Base-by-base conservation (phyloP, 2,113 vertebrate species). In the Lampris megalopsis region DNA sequence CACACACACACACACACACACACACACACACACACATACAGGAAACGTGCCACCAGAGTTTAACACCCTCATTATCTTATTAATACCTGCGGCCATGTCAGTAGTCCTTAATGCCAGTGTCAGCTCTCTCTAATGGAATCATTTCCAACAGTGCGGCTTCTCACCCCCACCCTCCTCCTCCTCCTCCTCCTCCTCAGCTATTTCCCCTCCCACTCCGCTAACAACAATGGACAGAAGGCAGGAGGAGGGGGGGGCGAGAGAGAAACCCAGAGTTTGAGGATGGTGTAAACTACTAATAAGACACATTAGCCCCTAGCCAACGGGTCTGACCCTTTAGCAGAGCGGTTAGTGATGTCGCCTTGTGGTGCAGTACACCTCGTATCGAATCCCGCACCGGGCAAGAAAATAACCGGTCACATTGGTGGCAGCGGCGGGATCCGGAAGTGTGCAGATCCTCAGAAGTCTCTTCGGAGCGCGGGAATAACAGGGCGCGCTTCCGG, bases 41-140 rank as follows among this genome's bases (percentile, higher is more conserved):
- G n/a, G 60, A 71, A 79, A 79, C 78, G 47, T 67, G 74, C 76
- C 56, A 67, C 72, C 83, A 80, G 73, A 69, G 77, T 82, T 83
- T 85, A 85, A 88, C 86, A 85, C 80, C 76, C 80, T 89, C 71
- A 72, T 88, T 82, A 81, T 89, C 72, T 84, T 81, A 88, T 93
- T 92, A 91, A 86, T 85, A 91, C 87, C 85, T 85, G 89, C 78
- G 86, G 85, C 79, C 73, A 53, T 89, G 89, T 89, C 90, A 85
- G 79, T 80, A 81, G 80, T 80, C 71, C 75, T 48, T 80, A 85
- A 90, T 86, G 81, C 81, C 77, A 79, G 71, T 85, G 84, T 92
- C 89, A 87, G 74, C 76, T 68, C 79, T 81, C 66, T 80, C 64
- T 86, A 89, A 89, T 85, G 77, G 82, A 91, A 88, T 90, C 79